Evolutionary conservation across 2,888 invertebrate species (phyloP).

Genomic region (Brachycybe producta): DNA sequence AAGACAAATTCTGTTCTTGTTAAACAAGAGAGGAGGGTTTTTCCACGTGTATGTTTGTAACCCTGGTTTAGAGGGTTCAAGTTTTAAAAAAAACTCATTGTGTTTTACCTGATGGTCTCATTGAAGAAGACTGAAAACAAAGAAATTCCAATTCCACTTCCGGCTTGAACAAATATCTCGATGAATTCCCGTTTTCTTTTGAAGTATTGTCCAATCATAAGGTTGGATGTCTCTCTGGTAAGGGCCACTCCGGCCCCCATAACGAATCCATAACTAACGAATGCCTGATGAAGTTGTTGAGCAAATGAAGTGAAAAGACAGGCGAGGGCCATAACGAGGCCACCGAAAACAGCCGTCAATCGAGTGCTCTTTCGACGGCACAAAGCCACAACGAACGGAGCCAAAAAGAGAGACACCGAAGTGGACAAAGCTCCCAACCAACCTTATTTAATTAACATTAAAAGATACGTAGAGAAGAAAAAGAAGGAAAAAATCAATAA

Average conservation of each 20-base stretch:
- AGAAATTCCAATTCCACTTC: conserved; percentile 70
- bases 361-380: conserved; percentile 76
- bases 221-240: conserved; percentile 68
- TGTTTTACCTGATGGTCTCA: conserved; percentile 55
- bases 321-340: conserved; percentile 69
- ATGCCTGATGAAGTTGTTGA: conserved; percentile 69
- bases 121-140: conserved; percentile 71
- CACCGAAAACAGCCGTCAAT: conserved; percentile 73
- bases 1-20: too few relatives aligned
- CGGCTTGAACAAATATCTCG: conserved; percentile 74
- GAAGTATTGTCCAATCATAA: conserved; percentile 86
- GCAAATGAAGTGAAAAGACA: conserved; percentile 83
- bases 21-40: too few relatives aligned
- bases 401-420: conserved; percentile 62
- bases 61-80: too few relatives aligned
- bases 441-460: too few relatives aligned
- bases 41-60: too few relatives aligned
- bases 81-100: too few relatives aligned
- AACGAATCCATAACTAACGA: conserved; percentile 61
- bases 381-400: conserved; percentile 70
- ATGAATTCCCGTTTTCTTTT: conserved; percentile 69
- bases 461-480: too few relatives aligned
- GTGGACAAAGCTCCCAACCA: conserved; percentile 69
- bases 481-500: conserved; percentile 4
- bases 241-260: conserved; percentile 67